phyloP scores from a whole-genome alignment of 2,113 vertebrate genomes.

The Scomber scombrus region DNA sequence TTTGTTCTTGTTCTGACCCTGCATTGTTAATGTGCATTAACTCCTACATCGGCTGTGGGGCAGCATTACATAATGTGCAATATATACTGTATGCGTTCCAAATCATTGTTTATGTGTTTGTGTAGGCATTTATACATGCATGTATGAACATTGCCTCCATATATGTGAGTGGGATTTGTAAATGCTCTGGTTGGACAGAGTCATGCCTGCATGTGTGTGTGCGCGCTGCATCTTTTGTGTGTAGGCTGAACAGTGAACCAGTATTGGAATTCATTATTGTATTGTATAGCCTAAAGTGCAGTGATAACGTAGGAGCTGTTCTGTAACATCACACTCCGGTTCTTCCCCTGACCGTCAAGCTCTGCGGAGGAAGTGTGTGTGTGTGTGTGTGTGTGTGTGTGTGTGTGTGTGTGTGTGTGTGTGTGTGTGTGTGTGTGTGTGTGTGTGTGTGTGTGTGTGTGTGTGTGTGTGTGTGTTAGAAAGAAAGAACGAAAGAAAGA shows the following conservation, averaged over 20 bases:
- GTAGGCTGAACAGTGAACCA: conserved; percentile 4
- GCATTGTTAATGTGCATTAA: conserved; percentile 6
- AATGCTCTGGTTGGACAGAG: neutral
- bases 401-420: conserved; percentile 1
- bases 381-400: too few species aligned
- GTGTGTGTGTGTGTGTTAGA: neutral
- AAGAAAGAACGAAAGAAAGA: neutral
- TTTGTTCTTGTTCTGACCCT: neutral
- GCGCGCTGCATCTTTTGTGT: neutral
- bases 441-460: neutral
- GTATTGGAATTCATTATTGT: conserved; percentile 4
- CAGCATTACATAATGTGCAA: conserved; percentile 7
- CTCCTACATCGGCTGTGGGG: neutral
- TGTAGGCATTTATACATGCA: conserved; percentile 10
- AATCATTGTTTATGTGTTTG: neutral
- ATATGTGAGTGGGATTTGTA: conserved; percentile 23
- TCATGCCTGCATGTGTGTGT: neutral
- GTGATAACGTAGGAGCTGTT: conserved; percentile 17
- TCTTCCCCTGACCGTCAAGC: conserved; percentile 9
- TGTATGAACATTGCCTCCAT: neutral
- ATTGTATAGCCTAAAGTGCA: conserved; percentile 12
- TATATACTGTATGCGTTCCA: neutral
- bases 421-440: neutral
- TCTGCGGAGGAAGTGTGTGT: neutral
- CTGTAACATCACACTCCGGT: neutral